Conservation (phyloP, 1,140 invertebrate genomes). For the Drosophila murphyi region DNA sequence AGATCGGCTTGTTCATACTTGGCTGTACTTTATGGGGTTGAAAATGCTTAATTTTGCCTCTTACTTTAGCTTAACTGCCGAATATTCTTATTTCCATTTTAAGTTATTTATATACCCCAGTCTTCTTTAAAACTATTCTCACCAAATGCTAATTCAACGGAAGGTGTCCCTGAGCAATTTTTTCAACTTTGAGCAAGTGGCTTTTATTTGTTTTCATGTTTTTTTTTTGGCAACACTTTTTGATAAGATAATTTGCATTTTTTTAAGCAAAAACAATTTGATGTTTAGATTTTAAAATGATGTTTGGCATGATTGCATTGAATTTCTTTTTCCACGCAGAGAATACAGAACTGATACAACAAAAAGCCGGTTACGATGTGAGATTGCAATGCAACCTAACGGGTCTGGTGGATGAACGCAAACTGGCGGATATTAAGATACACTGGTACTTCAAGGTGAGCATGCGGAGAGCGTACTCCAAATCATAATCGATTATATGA, state of each 20-base stretch:
- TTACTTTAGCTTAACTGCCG: too few relatives aligned
- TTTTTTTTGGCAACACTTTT: slow-evolving; percentile 27
- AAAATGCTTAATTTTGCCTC: too few relatives aligned
- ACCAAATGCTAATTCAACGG: background rate
- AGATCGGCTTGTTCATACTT: too few relatives aligned
- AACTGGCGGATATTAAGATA: slow-evolving; percentile 63
- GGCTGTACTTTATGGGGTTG: too few relatives aligned
- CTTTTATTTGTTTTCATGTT: slow-evolving; percentile 29
- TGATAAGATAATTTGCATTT: slow-evolving; percentile 60
- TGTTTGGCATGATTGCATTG: slow-evolving; percentile 18
- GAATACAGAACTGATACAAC: slow-evolving; percentile 76
- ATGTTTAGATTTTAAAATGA: slow-evolving; percentile 7
- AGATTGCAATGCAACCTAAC: slow-evolving; percentile 72
- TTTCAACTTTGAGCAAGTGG: background rate
- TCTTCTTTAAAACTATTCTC: too few relatives aligned
- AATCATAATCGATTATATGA: background rate
- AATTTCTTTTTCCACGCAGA: slow-evolving; percentile 46
- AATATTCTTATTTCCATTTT: too few relatives aligned
- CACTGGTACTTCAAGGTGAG: slow-evolving; percentile 80
- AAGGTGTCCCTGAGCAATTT: background rate
- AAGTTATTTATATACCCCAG: too few relatives aligned
- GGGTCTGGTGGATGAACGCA: slow-evolving; percentile 64
- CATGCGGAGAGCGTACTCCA: background rate
- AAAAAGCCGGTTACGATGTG: slow-evolving; percentile 70
- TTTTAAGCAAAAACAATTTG: slow-evolving; percentile 47